These are phyloP conservation scores for Cyclopterus lumpus DNA, from an alignment of 2,797 vertebrate species.

Conservation along the genomic window DNA sequence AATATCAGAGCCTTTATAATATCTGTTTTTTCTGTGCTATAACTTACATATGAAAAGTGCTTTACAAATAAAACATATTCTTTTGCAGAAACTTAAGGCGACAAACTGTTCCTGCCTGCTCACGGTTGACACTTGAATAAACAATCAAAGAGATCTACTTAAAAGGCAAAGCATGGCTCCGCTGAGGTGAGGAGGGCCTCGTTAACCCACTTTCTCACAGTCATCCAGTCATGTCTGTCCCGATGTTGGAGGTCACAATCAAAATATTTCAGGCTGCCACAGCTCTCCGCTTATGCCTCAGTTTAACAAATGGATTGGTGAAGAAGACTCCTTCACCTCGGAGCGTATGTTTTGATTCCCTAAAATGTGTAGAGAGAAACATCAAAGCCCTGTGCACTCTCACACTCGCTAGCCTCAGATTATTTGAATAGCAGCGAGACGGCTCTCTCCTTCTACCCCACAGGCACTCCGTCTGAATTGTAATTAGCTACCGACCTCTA, in stretches of 20 bases:
- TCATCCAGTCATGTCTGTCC: constrained; percentile 39
- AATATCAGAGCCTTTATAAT: neutral
- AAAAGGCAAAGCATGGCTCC: constrained; percentile 37
- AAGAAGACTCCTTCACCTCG: constrained; percentile 7
- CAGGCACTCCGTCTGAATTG: constrained; percentile 72
- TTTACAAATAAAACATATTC: neutral
- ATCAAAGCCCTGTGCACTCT: constrained; percentile 51
- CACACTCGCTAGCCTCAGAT: constrained; percentile 35
- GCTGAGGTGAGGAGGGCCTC: constrained; percentile 29
- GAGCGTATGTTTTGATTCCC: constrained; percentile 3
- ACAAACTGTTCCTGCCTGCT: neutral
- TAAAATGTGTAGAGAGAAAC: constrained; percentile 20
- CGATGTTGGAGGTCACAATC: constrained; percentile 32
- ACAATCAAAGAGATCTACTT: constrained; percentile 31
- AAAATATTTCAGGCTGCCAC: constrained; percentile 14
- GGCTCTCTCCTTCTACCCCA: constrained; percentile 49
- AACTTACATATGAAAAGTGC: neutral
- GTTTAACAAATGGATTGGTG: neutral
- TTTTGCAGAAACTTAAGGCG: neutral
- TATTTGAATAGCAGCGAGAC: constrained; percentile 63
- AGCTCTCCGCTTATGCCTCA: constrained; percentile 1
- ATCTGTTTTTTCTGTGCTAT: neutral
- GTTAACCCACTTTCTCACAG: constrained; percentile 52
- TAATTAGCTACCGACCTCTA: constrained; percentile 69
- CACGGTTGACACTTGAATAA: neutral